A percentile compares a stretch with the other conserved stretches of the same genome.
These are phyloP conservation scores for Gavia stellata DNA, from an alignment of 2,113 vertebrate genomes.

Conservation along the genomic window DNA sequence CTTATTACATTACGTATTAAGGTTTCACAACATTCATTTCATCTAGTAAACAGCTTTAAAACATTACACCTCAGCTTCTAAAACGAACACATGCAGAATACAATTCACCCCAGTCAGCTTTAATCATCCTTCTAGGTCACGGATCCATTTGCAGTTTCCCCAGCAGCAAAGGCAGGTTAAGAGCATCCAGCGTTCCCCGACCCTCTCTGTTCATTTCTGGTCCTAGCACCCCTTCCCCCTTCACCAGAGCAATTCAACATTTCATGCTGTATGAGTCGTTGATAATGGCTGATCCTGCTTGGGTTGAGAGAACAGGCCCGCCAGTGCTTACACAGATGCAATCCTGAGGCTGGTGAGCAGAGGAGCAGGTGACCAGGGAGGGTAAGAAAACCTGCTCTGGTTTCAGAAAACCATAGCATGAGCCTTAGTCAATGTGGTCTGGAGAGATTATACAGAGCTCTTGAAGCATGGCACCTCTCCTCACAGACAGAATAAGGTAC, in stretches of 20 bases:
- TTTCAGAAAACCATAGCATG: neutral
- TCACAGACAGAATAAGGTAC: neutral
- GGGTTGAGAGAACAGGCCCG: neutral
- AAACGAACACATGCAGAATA: neutral
- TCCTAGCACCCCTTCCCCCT: neutral
- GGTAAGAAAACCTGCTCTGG: neutral
- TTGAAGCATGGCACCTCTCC: neutral
- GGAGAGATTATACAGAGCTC: accelerated
- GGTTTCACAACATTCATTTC: neutral
- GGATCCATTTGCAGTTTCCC: neutral
- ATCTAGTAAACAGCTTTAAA: neutral
- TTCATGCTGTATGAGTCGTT: neutral
- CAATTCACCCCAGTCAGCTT: neutral
- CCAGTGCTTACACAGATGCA: accelerated
- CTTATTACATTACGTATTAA: neutral
- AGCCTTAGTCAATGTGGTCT: neutral
- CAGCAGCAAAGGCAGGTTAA: neutral
- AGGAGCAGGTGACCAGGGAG: neutral
- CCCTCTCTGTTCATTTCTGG: neutral
- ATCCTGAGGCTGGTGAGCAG: neutral
- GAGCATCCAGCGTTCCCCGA: accelerated
- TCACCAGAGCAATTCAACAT: neutral
- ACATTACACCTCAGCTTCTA: neutral
- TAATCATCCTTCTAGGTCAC: neutral
- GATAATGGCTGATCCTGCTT: neutral